Conservation (phyloP, 2,113 vertebrate species). For the Glaucidium brasilianum region DNA sequence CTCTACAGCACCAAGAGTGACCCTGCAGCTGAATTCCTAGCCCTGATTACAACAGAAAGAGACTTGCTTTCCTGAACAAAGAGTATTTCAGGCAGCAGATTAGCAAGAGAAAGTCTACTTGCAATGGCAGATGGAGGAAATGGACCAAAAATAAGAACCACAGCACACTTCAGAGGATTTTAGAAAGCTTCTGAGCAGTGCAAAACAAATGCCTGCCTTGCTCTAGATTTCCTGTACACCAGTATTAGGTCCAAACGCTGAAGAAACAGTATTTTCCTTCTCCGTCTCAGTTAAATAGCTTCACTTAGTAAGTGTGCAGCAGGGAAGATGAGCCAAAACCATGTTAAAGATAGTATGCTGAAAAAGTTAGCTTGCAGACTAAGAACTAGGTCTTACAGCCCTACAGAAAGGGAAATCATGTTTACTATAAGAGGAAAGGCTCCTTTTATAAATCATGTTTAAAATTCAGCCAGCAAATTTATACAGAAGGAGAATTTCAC, state of each 20-base stretch:
- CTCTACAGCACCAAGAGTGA: constrained; percentile 44
- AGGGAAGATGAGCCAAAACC: neutral
- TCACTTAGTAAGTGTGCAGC: neutral
- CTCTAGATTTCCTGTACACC: neutral
- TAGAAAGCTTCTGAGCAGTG: neutral
- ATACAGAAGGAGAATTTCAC: constrained; percentile 18
- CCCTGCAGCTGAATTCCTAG: constrained; percentile 43
- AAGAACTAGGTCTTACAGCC: neutral
- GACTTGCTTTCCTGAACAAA: constrained; percentile 45
- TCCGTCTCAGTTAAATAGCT: neutral
- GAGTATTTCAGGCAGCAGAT: constrained; percentile 33
- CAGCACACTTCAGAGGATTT: neutral
- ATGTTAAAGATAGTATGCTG: neutral
- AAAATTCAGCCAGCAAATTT: neutral
- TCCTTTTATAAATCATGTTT: neutral
- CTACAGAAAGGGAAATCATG: neutral
- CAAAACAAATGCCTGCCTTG: neutral
- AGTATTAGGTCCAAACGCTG: neutral
- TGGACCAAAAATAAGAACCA: neutral
- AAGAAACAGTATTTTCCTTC: neutral
- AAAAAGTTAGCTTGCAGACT: neutral
- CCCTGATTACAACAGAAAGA: constrained; percentile 40
- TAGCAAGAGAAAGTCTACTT: constrained; percentile 24
- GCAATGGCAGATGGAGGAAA: neutral
- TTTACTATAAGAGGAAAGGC: neutral